A percentile compares a stretch with the other conserved stretches of the same genome.
phyloP scores from a whole-genome alignment of 2,888 invertebrate genomes.

The Xestia xanthographa region DNA sequence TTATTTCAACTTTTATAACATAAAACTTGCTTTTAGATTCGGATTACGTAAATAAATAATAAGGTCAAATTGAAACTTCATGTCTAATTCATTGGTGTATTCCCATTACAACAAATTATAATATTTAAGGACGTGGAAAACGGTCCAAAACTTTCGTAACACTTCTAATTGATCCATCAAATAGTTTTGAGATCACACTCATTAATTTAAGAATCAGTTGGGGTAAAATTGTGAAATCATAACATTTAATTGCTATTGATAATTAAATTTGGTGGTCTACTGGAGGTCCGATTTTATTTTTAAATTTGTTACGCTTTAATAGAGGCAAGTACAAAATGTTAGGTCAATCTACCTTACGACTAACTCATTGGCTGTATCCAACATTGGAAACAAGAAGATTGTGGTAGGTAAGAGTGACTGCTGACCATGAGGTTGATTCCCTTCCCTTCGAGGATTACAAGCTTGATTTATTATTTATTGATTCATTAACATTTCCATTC shows the following conservation, averaged over 20 bases:
- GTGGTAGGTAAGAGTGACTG: too few relatives aligned
- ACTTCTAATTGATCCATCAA: neutral
- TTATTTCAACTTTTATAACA: conserved; percentile 31
- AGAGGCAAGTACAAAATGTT: neutral
- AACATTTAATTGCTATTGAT: too few relatives aligned
- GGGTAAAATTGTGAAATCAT: too few relatives aligned
- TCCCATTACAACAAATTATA: neutral
- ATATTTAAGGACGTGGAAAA: neutral
- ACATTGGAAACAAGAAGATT: too few relatives aligned
- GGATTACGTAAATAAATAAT: conserved; percentile 65
- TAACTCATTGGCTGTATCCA: too few relatives aligned
- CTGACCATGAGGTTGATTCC: too few relatives aligned
- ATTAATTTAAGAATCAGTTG: too few relatives aligned
- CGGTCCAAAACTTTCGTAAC: neutral
- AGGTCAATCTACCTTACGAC: neutral
- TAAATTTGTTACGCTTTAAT: too few relatives aligned
- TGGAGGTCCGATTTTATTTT: too few relatives aligned
- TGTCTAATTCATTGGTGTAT: neutral
- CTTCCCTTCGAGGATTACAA: too few relatives aligned
- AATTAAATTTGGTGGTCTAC: too few relatives aligned
- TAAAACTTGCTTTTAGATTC: neutral
- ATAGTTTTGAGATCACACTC: neutral
- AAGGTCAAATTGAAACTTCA: conserved; percentile 38
- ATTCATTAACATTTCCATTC: neutral
- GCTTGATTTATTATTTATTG: too few relatives aligned